Conservation (phyloP, 1,140 invertebrate species). For the Pachypsylla venusta region DNA sequence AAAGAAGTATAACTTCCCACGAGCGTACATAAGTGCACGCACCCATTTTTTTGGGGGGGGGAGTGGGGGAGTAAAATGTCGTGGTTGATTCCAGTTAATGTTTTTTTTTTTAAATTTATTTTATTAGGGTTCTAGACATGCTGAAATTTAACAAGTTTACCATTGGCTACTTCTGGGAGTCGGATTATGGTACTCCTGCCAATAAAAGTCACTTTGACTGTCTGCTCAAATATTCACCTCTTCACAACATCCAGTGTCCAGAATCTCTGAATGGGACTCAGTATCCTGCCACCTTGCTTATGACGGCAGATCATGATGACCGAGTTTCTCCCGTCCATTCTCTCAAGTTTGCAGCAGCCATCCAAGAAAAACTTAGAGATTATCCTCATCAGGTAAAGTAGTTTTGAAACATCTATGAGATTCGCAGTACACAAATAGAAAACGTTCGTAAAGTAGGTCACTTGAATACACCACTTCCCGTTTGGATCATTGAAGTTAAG, state of each 20-base stretch:
- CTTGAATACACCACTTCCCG: too few relatives aligned
- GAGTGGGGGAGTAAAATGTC: too few relatives aligned
- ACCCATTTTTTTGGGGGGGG: too few relatives aligned
- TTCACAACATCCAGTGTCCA: slow-evolving; percentile 78
- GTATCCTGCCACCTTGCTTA: slow-evolving; percentile 79
- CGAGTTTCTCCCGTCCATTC: slow-evolving; percentile 91
- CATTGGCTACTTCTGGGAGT: slow-evolving; percentile 90
- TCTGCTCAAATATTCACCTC: slow-evolving; percentile 81
- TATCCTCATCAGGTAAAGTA: slow-evolving; percentile 39
- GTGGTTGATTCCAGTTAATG: too few relatives aligned
- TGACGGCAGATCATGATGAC: slow-evolving; percentile 97
- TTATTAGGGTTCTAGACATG: slow-evolving; percentile 87
- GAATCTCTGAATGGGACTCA: slow-evolving; percentile 34
- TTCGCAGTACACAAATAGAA: too few relatives aligned
- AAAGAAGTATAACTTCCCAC: too few relatives aligned
- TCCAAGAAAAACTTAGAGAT: slow-evolving; percentile 60
- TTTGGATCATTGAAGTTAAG: too few relatives aligned
- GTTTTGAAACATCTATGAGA: too few relatives aligned
- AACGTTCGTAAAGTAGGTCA: too few relatives aligned
- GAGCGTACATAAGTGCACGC: too few relatives aligned
- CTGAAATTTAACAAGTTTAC: slow-evolving; percentile 96
- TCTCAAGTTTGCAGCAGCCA: slow-evolving; percentile 81
- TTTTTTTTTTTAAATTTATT: slow-evolving; percentile 17
- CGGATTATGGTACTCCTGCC: slow-evolving; percentile 89
- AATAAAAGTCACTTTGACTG: slow-evolving; percentile 76